A percentile compares a stretch with the other conserved stretches of the same genome.
phyloP scores from a whole-genome alignment of 2,888 invertebrate genomes.

The Amphimallon solstitiale region DNA sequence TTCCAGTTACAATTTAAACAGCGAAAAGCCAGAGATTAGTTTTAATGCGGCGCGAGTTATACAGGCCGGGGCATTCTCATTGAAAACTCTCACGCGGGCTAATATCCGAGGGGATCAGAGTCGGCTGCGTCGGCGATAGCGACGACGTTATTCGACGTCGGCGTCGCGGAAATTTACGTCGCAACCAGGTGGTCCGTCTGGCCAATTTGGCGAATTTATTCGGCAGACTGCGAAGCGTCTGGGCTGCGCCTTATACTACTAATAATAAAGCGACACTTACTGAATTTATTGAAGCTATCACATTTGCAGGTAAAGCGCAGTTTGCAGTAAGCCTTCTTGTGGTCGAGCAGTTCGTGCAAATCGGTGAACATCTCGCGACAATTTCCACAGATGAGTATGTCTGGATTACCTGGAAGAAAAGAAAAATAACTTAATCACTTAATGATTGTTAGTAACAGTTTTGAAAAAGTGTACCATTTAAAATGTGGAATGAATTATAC shows the following conservation, averaged over 20 bases:
- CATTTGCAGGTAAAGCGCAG: conserved; percentile 77
- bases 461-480: too few relatives aligned
- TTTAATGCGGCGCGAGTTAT: conserved; percentile 48
- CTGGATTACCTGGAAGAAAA: conserved; percentile 70
- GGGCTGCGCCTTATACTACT: not conserved
- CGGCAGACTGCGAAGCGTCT: conserved; percentile 4
- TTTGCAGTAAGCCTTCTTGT: conserved; percentile 78
- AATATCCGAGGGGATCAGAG: conserved; percentile 52
- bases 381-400: conserved; percentile 80
- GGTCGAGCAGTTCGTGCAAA: conserved; percentile 75
- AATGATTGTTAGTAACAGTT: too few relatives aligned
- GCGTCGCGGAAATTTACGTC: conserved; percentile 52
- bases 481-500: too few relatives aligned
- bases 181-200: conserved; percentile 52
- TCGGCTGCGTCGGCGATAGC: conserved; percentile 22
- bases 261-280: conserved; percentile 59
- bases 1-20: conserved; percentile 43
- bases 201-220: conserved; percentile 30
- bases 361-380: conserved; percentile 79
- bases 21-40: conserved; percentile 49
- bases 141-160: conserved; percentile 27
- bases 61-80: conserved; percentile 45
- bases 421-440: too few relatives aligned
- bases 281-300: conserved; percentile 68
- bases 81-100: conserved; percentile 50